Conservation (phyloP, 2,797 vertebrate genomes). For the Notolabrus celidotus region DNA sequence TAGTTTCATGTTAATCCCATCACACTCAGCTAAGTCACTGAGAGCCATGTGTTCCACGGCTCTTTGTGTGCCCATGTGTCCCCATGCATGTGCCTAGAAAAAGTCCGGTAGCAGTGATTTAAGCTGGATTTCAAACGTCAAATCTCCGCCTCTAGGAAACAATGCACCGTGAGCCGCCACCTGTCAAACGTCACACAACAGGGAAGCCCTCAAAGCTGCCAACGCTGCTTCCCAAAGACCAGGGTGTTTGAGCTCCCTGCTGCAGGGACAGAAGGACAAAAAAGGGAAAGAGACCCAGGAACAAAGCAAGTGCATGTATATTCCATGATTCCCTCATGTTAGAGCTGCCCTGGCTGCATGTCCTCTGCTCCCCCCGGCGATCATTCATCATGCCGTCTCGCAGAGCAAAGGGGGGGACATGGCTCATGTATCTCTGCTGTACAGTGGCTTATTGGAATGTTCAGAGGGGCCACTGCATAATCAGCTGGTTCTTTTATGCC, state of each 20-base stretch:
- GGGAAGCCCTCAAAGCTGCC: slow-evolving; percentile 50
- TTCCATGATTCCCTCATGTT: slow-evolving; percentile 65
- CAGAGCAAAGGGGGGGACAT: slow-evolving; percentile 14
- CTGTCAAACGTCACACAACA: slow-evolving; percentile 60
- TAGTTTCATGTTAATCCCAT: slow-evolving; percentile 64
- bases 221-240: slow-evolving; percentile 10
- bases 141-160: slow-evolving; percentile 53
- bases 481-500: slow-evolving; percentile 64
- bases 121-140: slow-evolving; percentile 58
- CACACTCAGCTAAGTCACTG: slow-evolving; percentile 52
- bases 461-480: slow-evolving; percentile 60
- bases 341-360: slow-evolving; percentile 54
- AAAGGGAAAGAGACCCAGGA: slow-evolving; percentile 19
- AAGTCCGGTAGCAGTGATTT: slow-evolving; percentile 39
- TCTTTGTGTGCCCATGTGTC: slow-evolving; percentile 27
- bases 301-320: slow-evolving; percentile 60
- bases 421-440: slow-evolving; percentile 59
- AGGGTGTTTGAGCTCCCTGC: slow-evolving; percentile 15
- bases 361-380: slow-evolving; percentile 46
- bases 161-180: slow-evolving; percentile 52
- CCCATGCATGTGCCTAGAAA: slow-evolving; percentile 34
- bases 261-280: slow-evolving; percentile 25
- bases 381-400: slow-evolving; percentile 76
- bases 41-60: slow-evolving; percentile 49
- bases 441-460: slow-evolving; percentile 57